Conservation (phyloP, 2,113 vertebrate genomes). For the Epinephelus fuscoguttatus region DNA sequence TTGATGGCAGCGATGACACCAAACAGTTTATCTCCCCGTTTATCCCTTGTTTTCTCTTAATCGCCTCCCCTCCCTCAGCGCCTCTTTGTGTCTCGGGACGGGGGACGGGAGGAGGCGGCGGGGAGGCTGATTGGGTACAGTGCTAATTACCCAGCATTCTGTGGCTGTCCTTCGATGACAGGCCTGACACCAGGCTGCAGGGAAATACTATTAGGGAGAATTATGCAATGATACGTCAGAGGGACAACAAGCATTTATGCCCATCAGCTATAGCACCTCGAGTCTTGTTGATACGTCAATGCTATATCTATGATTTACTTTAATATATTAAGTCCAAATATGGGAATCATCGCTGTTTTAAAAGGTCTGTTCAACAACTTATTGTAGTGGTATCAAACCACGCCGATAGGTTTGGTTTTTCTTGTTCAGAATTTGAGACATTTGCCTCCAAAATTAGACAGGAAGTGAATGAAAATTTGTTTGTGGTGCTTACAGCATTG, state of each 20-base stretch:
- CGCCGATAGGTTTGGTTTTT: neutral
- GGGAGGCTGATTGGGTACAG: slow-evolving; percentile 79
- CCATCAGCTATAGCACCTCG: neutral
- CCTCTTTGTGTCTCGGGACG: slow-evolving; percentile 76
- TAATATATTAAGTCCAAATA: neutral
- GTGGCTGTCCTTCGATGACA: slow-evolving; percentile 67
- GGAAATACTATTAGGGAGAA: slow-evolving; percentile 71
- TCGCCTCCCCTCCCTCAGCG: slow-evolving; percentile 70
- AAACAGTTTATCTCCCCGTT: slow-evolving; percentile 89
- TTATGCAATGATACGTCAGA: slow-evolving; percentile 65
- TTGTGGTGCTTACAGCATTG: neutral
- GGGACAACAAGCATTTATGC: slow-evolving; percentile 30
- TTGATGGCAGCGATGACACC: slow-evolving; percentile 88
- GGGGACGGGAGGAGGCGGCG: slow-evolving; percentile 50
- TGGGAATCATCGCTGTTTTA: neutral
- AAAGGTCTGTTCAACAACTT: neutral
- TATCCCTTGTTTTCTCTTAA: slow-evolving; percentile 89
- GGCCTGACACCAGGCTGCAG: slow-evolving; percentile 67
- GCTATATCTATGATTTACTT: slow-evolving; percentile 4
- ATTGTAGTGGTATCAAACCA: neutral
- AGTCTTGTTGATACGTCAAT: slow-evolving; percentile 6
- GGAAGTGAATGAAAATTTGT: neutral
- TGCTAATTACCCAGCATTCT: slow-evolving; percentile 82
- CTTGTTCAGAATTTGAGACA: neutral
- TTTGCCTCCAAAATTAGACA: neutral